Conservation (phyloP, 2,888 invertebrate species). For the Sisyra terminalis region DNA sequence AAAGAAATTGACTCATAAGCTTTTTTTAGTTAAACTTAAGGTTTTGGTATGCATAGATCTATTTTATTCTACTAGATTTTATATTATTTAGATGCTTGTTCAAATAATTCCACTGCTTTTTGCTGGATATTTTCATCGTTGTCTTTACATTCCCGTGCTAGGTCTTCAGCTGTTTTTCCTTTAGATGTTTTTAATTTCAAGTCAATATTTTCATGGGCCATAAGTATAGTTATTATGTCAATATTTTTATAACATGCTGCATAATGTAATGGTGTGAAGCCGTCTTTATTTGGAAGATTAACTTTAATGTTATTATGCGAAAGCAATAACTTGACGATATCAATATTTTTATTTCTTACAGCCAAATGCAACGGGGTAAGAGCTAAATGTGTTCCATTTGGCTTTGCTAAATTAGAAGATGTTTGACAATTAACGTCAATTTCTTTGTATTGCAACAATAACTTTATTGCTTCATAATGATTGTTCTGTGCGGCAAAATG, state of each 20-base stretch:
- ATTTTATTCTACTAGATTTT: no score
- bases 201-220: neutral
- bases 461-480: neutral
- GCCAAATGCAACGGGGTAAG: neutral
- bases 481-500: neutral
- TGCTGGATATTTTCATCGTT: no score
- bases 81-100: no score
- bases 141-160: no score
- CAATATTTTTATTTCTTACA: neutral
- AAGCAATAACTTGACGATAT: neutral
- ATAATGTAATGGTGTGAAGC: neutral
- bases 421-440: neutral
- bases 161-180: no score
- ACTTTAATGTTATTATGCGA: neutral
- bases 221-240: neutral
- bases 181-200: neutral
- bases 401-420: neutral
- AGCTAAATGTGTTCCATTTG: neutral
- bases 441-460: neutral
- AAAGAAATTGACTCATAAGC: no score
- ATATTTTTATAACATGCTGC: neutral
- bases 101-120: no score
- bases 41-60: no score
- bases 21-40: no score
- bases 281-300: neutral